Evolutionary conservation across 37 sponge, comb jelly and placozoan species (phyloP).

Genomic region (Axinella damicornis): DNA sequence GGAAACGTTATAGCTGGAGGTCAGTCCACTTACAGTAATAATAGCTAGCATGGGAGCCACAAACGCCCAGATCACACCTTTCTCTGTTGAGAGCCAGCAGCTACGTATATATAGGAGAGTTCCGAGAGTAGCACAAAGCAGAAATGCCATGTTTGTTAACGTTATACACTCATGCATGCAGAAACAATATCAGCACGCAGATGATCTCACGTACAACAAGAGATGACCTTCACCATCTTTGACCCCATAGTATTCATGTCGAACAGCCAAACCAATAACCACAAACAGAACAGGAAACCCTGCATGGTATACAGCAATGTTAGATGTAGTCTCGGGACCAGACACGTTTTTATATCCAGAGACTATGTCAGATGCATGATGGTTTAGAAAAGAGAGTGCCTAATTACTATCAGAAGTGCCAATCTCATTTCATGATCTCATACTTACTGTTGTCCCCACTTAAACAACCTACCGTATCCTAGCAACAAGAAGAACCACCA

Average conservation of each 20-base stretch:
- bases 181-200: not conserved
- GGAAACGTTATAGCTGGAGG: not conserved
- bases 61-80: constrained; percentile 39
- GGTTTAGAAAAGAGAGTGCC: no score
- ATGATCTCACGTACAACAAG: not conserved
- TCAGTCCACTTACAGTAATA: constrained; percentile 34
- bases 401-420: no score
- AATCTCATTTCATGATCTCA: no score
- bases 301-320: not conserved
- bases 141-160: no score
- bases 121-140: no score
- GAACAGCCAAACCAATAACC: constrained; percentile 41
- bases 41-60: constrained; percentile 15
- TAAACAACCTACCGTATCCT: constrained; percentile 62
- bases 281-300: constrained; percentile 42
- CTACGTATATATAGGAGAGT: no score
- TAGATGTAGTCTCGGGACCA: not conserved
- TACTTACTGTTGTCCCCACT: no score
- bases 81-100: constrained; percentile 19
- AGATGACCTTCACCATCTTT: constrained; percentile 9
- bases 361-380: no score
- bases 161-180: no score
- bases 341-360: no score
- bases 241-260: constrained; percentile 31
- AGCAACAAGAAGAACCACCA: constrained; percentile 66